These are phyloP conservation scores for Darevskia mixta DNA, from an alignment of 2,797 vertebrate genomes.

Conservation along the genomic window DNA sequence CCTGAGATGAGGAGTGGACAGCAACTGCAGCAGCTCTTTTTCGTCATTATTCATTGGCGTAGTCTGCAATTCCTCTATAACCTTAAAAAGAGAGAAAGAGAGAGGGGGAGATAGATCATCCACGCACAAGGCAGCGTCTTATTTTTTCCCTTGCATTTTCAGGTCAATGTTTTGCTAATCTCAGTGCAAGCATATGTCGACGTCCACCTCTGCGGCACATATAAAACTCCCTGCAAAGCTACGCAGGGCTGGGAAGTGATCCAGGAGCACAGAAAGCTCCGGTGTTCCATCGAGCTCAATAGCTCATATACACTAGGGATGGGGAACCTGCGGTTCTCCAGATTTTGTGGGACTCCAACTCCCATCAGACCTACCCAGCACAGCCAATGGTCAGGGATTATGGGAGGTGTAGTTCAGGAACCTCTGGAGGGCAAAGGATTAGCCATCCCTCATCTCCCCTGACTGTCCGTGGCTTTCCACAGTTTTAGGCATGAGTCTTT, in stretches of 20 bases:
- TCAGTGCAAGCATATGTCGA: neutral
- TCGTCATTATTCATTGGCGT: conserved; percentile 86
- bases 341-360: no score
- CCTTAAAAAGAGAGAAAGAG: conserved; percentile 75
- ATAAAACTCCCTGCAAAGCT: neutral
- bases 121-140: neutral
- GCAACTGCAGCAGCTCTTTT: conserved; percentile 88
- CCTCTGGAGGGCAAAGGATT: no score
- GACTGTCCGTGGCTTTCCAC: no score
- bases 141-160: conserved; percentile 7
- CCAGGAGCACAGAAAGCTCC: neutral
- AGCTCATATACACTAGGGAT: no score
- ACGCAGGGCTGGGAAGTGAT: neutral
- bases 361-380: no score
- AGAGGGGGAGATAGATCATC: neutral
- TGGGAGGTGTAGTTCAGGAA: no score
- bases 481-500: no score
- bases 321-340: no score
- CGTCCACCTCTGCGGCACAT: neutral
- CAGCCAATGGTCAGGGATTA: no score
- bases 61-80: conserved; percentile 91
- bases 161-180: conserved; percentile 3
- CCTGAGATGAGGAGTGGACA: conserved; percentile 92
- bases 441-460: no score
- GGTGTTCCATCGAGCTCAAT: no score